Base-by-base conservation (phyloP, 1,140 invertebrate species). In the Cherax destructor region DNA sequence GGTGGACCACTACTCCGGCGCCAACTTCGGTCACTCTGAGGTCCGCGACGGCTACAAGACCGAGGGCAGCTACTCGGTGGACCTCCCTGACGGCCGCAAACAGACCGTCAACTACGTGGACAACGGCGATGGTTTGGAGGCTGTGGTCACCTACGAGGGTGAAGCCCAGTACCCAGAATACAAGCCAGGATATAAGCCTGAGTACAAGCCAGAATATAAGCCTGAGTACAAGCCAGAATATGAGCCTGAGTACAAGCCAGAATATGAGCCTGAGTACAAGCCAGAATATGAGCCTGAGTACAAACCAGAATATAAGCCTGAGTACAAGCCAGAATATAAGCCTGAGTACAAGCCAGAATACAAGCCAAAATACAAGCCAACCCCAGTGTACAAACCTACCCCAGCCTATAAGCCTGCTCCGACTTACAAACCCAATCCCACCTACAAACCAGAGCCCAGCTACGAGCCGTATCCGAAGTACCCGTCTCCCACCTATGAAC, bases 1-100 rank as follows among this genome's bases (percentile, higher is more conserved):
- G 10, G 30, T 49, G 4, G 84, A 86, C 72, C 30, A 86, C 49
- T 76, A 86, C 41, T 86, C 84, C 16, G 84, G 84, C 49, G n/a
- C 65, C 84, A 86, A 86, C 84, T 86, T 86, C 49, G 84, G 69
- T 30, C 61, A 69, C 69, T 74, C 84, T 1, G 69, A 86, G 72
- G 24, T 13, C 84, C 84, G 84, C 72, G 84, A 86, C 72, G 84
- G 84, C 41, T 86, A 86, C 84, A 86, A 76, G 84, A 86, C 84
- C 49, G 84, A 86, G 84, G 84, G 84, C 49, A 78, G 74, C 72
- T 86, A 86, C 74, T 77, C 72, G 72, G 85, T 86, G 85, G 72
- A 86, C 84, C 84, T 86, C 24, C 85, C 74, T 13, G 74, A 78
- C 85, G 74, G 74, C n/a, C 74, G 74, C 74, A 86, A 41, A 30